phyloP scores from a whole-genome alignment of 2,888 invertebrate genomes.

The Cotesia congregata region DNA sequence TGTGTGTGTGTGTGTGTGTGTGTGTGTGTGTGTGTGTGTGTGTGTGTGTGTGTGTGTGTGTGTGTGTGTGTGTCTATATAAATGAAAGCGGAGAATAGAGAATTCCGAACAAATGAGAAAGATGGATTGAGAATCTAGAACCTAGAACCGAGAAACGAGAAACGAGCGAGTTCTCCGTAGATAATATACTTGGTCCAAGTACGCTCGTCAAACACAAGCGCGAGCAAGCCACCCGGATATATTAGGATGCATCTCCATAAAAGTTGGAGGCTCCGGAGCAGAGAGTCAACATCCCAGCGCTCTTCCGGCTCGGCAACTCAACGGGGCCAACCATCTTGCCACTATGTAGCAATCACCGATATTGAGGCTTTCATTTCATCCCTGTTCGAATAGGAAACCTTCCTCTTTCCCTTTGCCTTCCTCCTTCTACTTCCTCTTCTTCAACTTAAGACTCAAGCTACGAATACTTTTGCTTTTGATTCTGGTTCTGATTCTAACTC shows the following conservation, averaged over 20 bases:
- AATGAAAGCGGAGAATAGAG: conserved; percentile 30
- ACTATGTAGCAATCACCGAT: conserved; percentile 68
- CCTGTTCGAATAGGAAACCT: conserved; percentile 46
- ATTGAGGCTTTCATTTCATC: conserved; percentile 70
- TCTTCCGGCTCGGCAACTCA: conserved; percentile 60
- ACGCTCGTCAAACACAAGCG: conserved; percentile 70
- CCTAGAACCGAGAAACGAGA: not conserved
- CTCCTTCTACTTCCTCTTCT: not conserved
- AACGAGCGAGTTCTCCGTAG: conserved; percentile 55
- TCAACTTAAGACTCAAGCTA: not conserved
- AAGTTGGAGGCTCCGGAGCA: conserved; percentile 65
- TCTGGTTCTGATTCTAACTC: not conserved
- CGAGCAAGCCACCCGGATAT: conserved; percentile 68
- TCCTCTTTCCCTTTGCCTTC: not conserved
- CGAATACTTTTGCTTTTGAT: conserved; percentile 12
- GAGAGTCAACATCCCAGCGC: conserved; percentile 62
- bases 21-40: conserved; percentile 36
- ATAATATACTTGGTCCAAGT: conserved; percentile 67
- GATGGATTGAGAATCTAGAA: conserved; percentile 1
- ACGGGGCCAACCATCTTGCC: conserved; percentile 64
- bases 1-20: conserved; percentile 33
- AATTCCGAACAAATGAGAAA: conserved; percentile 4
- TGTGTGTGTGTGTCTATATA: conserved; percentile 38
- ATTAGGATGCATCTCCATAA: conserved; percentile 71
- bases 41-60: conserved; percentile 37